Base-by-base conservation (phyloP, 2,113 vertebrate genomes). In the Cnemophilus loriae region DNA sequence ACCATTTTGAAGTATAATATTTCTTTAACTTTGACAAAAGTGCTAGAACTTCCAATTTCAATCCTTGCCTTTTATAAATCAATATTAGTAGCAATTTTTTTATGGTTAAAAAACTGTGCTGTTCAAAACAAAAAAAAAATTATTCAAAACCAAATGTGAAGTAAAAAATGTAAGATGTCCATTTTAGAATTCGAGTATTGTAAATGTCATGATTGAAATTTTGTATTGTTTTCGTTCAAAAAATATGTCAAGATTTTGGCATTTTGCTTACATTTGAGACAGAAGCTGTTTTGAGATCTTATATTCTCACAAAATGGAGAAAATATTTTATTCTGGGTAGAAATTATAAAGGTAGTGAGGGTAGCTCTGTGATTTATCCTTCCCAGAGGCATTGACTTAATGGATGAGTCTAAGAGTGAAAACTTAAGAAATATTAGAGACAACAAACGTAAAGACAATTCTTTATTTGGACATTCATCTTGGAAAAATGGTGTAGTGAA, bases 351-450 rank as follows among this genome's bases (percentile, higher is more conserved):
- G 76, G 80, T 77, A 67, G 68, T 46, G 56, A 81, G 50, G 14
- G 10, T 57, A 63, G 39, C 14, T 74, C 55, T 91, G 39, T 96
- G 84, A 94, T 95, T 95, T 91, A 81, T 94, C 81, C 93, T 94
- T 80, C 39, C 55, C 55, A 78, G 87, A 84, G 78, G 11, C 55
- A 84, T 61, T 92, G 81, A 92, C 64, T 68, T 65, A 70, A 78
- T 67, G 12, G 26, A 70, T 84, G 64, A 89, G 28, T 92, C 67
- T n/a, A 77, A 84, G 76, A 77, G 50, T 57, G 55, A 89, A 91
- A 94, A 84, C 55, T 69, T 89, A 63, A 70, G 91, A 87, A 55
- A 57, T 88, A 67, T 61, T 83, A 78, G 39, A 77, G 73, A 52
- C 84, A 87, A 42, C 59, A 63, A 91, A 84, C 21, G 8, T 42